Percentiles rank a stretch among this genome's conserved stretches.
These are phyloP conservation scores for Oryctolagus cuniculus DNA, from an alignment of 2,113 vertebrate species.

Conservation along the genomic window mOryCun1.1 NC_091441.1:89194501-89195000, in stretches of 20 bases:
- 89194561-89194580: slow-evolving; percentile 62
- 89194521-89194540: slow-evolving; percentile 66
- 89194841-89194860: not conserved
- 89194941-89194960: too few species aligned
- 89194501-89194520: slow-evolving; percentile 63
- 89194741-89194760: slow-evolving; percentile 56
- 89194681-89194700: slow-evolving; percentile 52
- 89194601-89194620: slow-evolving; percentile 23
- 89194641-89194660: slow-evolving; percentile 12
- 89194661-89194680: slow-evolving; percentile 64
- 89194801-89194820: slow-evolving; percentile 14
- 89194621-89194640: slow-evolving; percentile 19
- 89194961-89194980: too few species aligned
- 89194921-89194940: not conserved
- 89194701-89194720: not conserved
- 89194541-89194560: slow-evolving; percentile 47
- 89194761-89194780: slow-evolving; percentile 11
- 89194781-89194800: slow-evolving; percentile 9
- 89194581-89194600: slow-evolving; percentile 15
- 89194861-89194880: not conserved
- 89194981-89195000: too few species aligned
- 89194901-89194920: not conserved
- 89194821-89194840: not conserved
- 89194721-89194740: slow-evolving; percentile 26
- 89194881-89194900: slow-evolving; percentile 39